Percentiles rank a stretch among this genome's conserved stretches.
phyloP scores from a whole-genome alignment of 2,113 vertebrate species.

The Serinus canaria region DNA sequence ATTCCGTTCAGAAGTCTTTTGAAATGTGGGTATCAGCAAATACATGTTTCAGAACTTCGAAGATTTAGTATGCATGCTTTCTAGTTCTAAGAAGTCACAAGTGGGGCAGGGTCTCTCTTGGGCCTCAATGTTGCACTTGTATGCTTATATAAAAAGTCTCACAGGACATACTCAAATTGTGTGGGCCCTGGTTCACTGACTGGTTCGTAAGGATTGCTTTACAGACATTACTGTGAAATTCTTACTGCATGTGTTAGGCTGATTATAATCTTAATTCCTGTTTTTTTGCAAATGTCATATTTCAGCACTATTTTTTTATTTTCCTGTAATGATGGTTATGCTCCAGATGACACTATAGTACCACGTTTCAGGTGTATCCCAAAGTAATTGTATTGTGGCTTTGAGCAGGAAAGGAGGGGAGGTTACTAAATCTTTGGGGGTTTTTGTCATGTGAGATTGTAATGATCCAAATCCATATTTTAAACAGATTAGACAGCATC shows the following conservation, averaged over 20 bases:
- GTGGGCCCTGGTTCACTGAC: background rate
- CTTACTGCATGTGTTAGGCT: background rate
- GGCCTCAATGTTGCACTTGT: background rate
- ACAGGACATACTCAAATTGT: background rate
- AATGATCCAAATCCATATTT: background rate
- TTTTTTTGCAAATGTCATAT: background rate
- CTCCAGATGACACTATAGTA: background rate
- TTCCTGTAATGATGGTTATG: background rate
- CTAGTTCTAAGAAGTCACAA: background rate
- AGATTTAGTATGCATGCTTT: background rate
- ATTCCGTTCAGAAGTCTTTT: background rate
- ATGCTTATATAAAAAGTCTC: background rate
- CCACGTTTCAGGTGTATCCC: background rate
- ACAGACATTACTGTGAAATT: background rate
- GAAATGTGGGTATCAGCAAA: background rate
- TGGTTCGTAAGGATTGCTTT: background rate
- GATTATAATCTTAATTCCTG: background rate
- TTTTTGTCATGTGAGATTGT: background rate
- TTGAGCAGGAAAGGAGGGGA: background rate
- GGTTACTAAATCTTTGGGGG: background rate
- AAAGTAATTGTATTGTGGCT: background rate
- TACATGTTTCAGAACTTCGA: background rate
- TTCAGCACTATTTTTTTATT: background rate
- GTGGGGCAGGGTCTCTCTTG: accelerated
- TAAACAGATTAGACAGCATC: background rate